A percentile compares a stretch with the other conserved stretches of the same genome.
Conservation (phyloP, 2,888 invertebrate genomes). For the Chloromyia formosa region DNA sequence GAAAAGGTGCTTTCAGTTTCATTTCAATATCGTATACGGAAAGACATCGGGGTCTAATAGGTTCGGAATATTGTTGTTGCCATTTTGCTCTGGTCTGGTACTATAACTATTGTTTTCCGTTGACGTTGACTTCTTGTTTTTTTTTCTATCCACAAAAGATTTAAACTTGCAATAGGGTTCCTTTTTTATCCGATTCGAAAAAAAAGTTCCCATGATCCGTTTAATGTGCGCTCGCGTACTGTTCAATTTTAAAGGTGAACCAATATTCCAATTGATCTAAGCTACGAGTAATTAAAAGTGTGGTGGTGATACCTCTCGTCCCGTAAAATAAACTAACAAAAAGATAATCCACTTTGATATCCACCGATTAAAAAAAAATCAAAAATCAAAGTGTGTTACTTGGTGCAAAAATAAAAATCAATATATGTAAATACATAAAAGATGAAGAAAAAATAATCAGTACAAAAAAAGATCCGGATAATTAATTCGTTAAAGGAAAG, state of each 20-base stretch:
- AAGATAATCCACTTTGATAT: neutral
- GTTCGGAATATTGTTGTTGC: neutral
- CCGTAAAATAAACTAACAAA: too few relatives aligned
- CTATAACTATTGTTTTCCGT: slow-evolving; percentile 1
- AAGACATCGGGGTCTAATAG: slow-evolving; percentile 43
- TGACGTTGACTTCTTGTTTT: neutral
- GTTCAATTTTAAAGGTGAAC: neutral
- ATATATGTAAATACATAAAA: neutral
- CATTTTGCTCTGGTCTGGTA: too few relatives aligned
- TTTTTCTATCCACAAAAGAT: too few relatives aligned
- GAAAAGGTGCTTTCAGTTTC: slow-evolving; percentile 63
- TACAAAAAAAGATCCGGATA: neutral
- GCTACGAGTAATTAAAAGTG: too few relatives aligned
- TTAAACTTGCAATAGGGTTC: too few relatives aligned
- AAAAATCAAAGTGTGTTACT: slow-evolving; percentile 16
- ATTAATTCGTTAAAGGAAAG: slow-evolving; percentile 11
- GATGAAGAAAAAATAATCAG: neutral
- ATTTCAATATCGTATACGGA: slow-evolving; percentile 60
- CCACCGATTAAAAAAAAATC: neutral
- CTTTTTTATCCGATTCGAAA: too few relatives aligned
- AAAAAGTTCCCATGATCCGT: neutral
- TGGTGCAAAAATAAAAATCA: slow-evolving; percentile 17
- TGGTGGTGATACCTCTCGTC: too few relatives aligned
- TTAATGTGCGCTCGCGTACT: neutral
- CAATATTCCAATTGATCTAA: neutral